Base-by-base conservation (phyloP, 2,113 vertebrate genomes). In the Butorides virescens region DNA sequence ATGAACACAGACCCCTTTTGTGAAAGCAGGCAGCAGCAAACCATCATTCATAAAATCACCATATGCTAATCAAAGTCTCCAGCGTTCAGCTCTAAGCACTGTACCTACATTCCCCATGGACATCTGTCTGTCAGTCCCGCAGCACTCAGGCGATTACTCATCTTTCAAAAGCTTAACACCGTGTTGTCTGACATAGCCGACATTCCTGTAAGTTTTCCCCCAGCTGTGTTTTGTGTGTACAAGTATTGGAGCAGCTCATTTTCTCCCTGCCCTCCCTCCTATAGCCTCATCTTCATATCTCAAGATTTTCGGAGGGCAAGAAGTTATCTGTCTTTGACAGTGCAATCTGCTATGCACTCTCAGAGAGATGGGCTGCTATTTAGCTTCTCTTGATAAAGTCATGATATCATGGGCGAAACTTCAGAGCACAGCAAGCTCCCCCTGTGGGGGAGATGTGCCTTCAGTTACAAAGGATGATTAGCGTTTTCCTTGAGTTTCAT, bases 311-410 rank as follows among this genome's bases (percentile, higher is more conserved):
- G 71, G 59, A 75, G 68, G 79, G 70, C n/a, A 68, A 50, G 73
- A 70, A 91, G 76, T 68, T 92, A 62, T 86, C 76, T 59, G 44
- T 81, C 19, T n/a, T 67, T 84, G 87, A n/a, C 79, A 87, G 78
- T 7, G 13, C 47, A 75, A 73, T 49, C 72, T 90, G 71, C 70
- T 50, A 29, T 6, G 17, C 3, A 7, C 23, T 80, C 26, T 58
- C 4, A 2, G 86, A 82, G 58, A 91, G 46, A 42, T 1, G 5
- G 36, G 49, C 26, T 61, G 52, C 37, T 78, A 22, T 81, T 92
- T 70, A 83, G 49, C 68, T 85, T 86, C 68, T 77, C 46, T 66
- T 79, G 88, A 89, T 89, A 76, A 95, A 94, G 82, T 44, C 76
- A 32, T n/a, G 90, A 61, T 82, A 87, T 37, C 73, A 55, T 2